Conservation (phyloP, 2,797 vertebrate genomes). For the Clarias platycephalus region DNA sequence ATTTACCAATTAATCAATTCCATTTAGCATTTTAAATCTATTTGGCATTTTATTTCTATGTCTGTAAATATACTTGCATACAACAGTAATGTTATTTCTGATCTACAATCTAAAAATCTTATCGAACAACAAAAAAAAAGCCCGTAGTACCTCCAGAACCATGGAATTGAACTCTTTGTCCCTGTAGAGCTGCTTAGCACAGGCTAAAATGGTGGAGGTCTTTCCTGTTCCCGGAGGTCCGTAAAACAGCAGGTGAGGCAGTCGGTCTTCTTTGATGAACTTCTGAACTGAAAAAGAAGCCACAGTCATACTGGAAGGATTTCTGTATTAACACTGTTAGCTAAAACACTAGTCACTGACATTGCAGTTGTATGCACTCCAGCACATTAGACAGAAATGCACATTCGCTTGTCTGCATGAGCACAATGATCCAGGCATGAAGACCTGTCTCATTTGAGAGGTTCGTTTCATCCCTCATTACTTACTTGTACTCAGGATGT, state of each 20-base stretch:
- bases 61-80: neutral
- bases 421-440: neutral
- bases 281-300: conserved; percentile 76
- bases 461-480: conserved; percentile 7
- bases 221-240: conserved; percentile 96
- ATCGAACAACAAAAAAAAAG: neutral
- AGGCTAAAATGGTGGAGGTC: conserved; percentile 94
- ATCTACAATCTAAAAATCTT: too few relatives aligned
- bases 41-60: neutral
- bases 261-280: conserved; percentile 90
- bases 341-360: neutral
- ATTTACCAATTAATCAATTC: neutral
- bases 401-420: neutral
- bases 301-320: neutral
- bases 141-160: conserved; percentile 87
- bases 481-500: conserved; percentile 93
- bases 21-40: neutral
- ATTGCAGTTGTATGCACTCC: neutral
- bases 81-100: neutral
- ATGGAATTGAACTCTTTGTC: conserved; percentile 91
- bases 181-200: conserved; percentile 89
- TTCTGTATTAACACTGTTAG: neutral
- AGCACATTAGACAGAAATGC: neutral
- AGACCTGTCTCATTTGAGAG: neutral
- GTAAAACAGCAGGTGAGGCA: conserved; percentile 93